Evolutionary conservation across 2,113 vertebrate genomes (phyloP).

Genomic region (Onychostoma macrolepis): DNA sequence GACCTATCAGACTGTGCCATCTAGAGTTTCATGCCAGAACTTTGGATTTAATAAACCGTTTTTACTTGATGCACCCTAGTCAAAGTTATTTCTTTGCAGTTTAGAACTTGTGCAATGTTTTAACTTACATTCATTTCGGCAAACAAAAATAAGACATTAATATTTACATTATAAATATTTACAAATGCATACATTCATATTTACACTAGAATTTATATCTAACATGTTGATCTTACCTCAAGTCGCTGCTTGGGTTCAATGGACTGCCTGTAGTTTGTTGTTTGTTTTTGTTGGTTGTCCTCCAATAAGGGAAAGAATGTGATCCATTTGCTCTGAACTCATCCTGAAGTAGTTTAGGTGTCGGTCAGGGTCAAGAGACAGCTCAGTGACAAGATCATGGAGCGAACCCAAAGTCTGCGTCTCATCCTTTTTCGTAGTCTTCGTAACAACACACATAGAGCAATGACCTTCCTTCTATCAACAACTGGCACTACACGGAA

Average conservation of each 20-base stretch:
- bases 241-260: neutral
- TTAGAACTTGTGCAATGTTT: no score
- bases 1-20: no score
- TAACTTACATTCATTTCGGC: no score
- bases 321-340: neutral
- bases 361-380: neutral
- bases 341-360: neutral
- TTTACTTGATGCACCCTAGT: no score
- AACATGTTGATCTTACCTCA: no score
- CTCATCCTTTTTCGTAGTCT: neutral
- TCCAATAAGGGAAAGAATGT: neutral
- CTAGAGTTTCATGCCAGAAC: no score
- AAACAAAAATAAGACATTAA: no score
- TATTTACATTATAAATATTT: no score
- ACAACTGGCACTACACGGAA: neutral
- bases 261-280: neutral
- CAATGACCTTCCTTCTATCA: neutral
- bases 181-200: no score
- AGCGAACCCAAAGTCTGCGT: neutral
- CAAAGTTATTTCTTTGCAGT: no score
- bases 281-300: neutral
- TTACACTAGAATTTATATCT: accelerated
- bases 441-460: neutral
- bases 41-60: no score
- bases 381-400: neutral